Base-by-base conservation (phyloP, 2,113 vertebrate genomes). In the Papio anubis region DNA sequence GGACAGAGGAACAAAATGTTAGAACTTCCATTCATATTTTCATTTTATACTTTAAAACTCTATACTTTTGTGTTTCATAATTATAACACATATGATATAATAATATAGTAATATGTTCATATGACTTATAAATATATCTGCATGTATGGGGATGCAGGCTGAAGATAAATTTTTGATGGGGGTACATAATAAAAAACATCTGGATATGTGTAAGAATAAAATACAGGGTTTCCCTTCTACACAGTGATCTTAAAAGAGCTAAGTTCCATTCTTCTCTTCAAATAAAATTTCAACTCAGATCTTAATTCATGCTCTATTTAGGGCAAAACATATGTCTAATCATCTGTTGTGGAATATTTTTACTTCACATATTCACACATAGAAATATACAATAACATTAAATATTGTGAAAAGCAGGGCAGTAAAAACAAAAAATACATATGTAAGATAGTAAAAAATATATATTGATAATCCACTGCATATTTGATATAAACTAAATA, bases 361-460 rank as follows among this genome's bases (percentile, higher is more conserved):
- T 38, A 72, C 59, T 86, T 96, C 73, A 89, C 6, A 61, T 32
- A 25, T 59, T 85, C 55, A 70, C 12, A 48, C n/a, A 30, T 0
- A 70, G 32, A 85, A 82, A 66, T 83, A 59, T 2, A 12, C 8
- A 90, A 2, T 20, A 61, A 75, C 43, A 48, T 76, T 87, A 90
- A 59, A 45, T 48, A 59, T 23, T 45, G 70, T 86, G 50, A 78
- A 92, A 94, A 55, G 45, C 16, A 66, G n/a, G 7, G 75, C 89
- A 93, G 61, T 45, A 23, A 81, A 96, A 55, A 52, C 72, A 96
- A 92, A 92, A 93, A 93, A 23, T 40, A 72, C 55, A 66, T 32
- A 30, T 9, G 2, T 10, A 52, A 88, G 68, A 87, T 50, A 94
- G 55, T 45, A 38, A 84, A 59, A 0, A 20, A 45, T 16, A 7